Conservation (phyloP, 2,888 invertebrate genomes). For the Microchrysa polita region DNA sequence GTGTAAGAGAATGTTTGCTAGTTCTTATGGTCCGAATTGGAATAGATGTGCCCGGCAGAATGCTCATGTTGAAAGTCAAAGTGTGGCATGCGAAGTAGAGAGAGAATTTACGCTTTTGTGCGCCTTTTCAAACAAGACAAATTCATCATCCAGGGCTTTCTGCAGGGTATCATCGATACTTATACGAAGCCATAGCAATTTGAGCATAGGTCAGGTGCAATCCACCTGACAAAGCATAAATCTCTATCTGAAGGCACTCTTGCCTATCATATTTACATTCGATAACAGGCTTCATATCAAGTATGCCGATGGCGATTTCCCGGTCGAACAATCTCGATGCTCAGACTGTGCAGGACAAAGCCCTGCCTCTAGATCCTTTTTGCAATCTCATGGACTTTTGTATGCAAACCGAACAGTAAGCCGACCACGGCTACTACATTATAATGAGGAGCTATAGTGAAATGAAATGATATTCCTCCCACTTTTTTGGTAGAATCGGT, state of each 20-base stretch:
- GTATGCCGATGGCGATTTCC: too few species aligned
- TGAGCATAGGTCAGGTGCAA: too few species aligned
- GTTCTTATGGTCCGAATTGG: neutral
- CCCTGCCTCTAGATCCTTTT: too few species aligned
- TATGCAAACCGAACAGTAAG: constrained; percentile 2
- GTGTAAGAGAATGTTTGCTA: too few species aligned
- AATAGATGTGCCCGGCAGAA: constrained; percentile 16
- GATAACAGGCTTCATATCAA: too few species aligned
- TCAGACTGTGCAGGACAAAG: too few species aligned
- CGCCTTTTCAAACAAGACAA: constrained; percentile 3
- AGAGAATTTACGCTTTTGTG: constrained; percentile 12
- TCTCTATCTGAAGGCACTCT: too few species aligned
- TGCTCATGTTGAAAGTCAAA: neutral
- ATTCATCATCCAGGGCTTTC: neutral
- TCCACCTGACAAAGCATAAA: too few species aligned
- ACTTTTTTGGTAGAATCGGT: constrained; percentile 2
- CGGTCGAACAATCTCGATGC: too few species aligned
- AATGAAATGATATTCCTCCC: constrained; percentile 42
- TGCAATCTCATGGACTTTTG: neutral
- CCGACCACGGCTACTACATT: constrained; percentile 12
- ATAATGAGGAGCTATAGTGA: constrained; percentile 39
- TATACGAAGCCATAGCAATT: neutral
- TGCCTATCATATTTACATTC: too few species aligned
- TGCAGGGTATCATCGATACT: neutral
- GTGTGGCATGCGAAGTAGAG: constrained; percentile 22